These are phyloP conservation scores for Capitella teleta DNA, from an alignment of 1,140 invertebrate species.

Conservation along the genomic window DNA sequence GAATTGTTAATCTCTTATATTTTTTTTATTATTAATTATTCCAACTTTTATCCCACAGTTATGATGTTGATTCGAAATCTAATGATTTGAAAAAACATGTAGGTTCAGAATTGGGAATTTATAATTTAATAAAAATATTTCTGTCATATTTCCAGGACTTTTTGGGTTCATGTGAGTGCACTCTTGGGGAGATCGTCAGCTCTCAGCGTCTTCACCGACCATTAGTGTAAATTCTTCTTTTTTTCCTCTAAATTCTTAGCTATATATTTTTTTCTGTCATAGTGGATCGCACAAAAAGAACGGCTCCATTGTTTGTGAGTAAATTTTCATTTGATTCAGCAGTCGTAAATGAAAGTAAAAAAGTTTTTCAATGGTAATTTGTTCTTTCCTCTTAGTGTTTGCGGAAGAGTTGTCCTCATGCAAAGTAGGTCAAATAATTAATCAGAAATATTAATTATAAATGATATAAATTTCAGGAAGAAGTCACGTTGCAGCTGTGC, in stretches of 20 bases:
- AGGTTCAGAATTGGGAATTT: constrained; percentile 9
- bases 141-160: constrained; percentile 42
- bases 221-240: constrained; percentile 18
- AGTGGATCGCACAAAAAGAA: too few species aligned
- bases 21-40: constrained; percentile 2
- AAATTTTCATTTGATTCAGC: too few species aligned
- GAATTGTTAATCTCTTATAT: constrained; percentile 8
- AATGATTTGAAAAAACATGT: constrained; percentile 29
- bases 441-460: neutral
- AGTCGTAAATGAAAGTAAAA: too few species aligned
- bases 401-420: constrained; percentile 41
- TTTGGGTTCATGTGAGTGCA: constrained; percentile 44
- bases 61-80: constrained; percentile 38
- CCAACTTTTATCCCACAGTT: constrained; percentile 35
- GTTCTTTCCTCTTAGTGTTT: constrained; percentile 18
- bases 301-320: too few species aligned
- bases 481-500: constrained; percentile 42
- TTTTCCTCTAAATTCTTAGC: neutral
- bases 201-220: constrained; percentile 21
- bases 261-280: too few species aligned
- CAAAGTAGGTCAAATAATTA: constrained; percentile 15
- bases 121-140: neutral
- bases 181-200: constrained; percentile 48
- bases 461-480: constrained; percentile 27
- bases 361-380: constrained; percentile 9